Percentiles rank a stretch among this genome's conserved stretches.
Conservation (phyloP, 2,888 invertebrate genomes). For the Electrophaes corylata region DNA sequence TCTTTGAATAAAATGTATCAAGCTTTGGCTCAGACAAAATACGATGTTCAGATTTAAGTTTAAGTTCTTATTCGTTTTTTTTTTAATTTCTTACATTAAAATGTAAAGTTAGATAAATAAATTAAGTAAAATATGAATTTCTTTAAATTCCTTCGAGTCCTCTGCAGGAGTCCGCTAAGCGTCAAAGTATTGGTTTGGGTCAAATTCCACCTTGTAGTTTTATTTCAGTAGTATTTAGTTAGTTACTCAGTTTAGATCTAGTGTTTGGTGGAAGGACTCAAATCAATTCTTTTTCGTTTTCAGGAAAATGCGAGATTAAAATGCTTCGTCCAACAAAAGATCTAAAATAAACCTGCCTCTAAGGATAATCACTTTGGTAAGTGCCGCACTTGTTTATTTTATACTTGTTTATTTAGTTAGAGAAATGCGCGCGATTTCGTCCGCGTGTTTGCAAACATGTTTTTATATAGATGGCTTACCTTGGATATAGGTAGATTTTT, state of each 20-base stretch:
- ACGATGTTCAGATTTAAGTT: constrained; percentile 20
- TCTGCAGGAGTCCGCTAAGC: constrained; percentile 30
- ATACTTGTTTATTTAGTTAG: not conserved
- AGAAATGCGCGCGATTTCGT: no score
- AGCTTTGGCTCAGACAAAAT: not conserved
- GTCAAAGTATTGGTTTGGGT: constrained; percentile 71
- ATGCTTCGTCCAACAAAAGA: constrained; percentile 12
- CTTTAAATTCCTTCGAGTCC: not conserved
- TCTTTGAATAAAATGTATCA: not conserved
- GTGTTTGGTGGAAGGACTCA: constrained; percentile 69
- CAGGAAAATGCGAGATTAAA: constrained; percentile 45
- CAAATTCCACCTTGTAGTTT: constrained; percentile 64
- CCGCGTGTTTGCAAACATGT: no score
- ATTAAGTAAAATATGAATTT: not conserved
- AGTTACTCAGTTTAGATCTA: constrained; percentile 43
- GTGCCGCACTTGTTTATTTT: not conserved
- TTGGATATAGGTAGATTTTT: no score
- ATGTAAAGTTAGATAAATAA: constrained; percentile 2
- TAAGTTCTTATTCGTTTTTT: constrained; percentile 13
- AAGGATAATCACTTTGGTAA: constrained; percentile 11
- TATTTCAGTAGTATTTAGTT: constrained; percentile 28
- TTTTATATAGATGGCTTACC: no score
- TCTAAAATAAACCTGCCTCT: not conserved
- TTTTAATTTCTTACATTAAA: not conserved
- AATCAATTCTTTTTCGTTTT: constrained; percentile 69